Conservation (phyloP, 2,888 invertebrate genomes). For the Carterocephalus palaemon region DNA sequence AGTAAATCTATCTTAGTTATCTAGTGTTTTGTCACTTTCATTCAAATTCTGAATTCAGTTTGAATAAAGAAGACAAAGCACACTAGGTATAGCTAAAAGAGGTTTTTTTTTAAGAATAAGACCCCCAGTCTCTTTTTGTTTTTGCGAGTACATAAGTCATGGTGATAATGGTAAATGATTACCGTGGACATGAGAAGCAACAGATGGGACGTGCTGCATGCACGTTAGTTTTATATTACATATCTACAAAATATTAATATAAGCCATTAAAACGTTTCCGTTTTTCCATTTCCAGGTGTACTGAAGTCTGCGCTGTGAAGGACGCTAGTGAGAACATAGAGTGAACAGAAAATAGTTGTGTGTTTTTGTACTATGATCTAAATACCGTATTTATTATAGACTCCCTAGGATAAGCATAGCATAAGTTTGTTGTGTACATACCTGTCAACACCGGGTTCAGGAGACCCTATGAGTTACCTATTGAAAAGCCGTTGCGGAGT, state of each 20-base stretch:
- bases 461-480: constrained; percentile 43
- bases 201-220: no score
- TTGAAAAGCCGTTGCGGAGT: constrained; percentile 17
- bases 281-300: constrained; percentile 50
- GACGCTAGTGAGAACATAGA: constrained; percentile 52
- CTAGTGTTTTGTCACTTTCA: no score
- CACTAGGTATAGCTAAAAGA: no score
- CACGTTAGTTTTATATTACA: no score
- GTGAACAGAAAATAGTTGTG: constrained; percentile 48
- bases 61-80: no score
- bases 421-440: constrained; percentile 47
- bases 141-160: no score
- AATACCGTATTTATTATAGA: constrained; percentile 59
- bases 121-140: no score
- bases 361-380: constrained; percentile 48
- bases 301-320: constrained; percentile 42
- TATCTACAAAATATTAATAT: not conserved
- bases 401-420: constrained; percentile 34
- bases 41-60: no score
- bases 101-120: no score
- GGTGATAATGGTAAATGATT: no score
- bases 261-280: not conserved
- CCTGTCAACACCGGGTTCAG: constrained; percentile 40
- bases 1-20: no score
- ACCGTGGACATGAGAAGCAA: no score